A percentile compares a stretch with the other conserved stretches of the same genome.
Evolutionary conservation across 2,797 vertebrate species (phyloP).

Genomic region (Oreortyx pictus): DNA sequence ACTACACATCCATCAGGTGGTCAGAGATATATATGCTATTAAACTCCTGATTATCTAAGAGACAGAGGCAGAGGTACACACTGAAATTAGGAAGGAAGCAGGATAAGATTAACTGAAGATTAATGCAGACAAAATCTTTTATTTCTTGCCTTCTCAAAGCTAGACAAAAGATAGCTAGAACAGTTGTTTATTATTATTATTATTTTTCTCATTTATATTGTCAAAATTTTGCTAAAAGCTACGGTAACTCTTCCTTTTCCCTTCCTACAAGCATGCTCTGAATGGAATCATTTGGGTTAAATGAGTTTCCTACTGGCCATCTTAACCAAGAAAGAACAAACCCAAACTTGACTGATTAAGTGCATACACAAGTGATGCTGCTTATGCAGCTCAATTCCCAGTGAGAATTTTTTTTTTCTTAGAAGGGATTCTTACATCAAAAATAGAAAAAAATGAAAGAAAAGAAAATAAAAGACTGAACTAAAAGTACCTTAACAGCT

Average conservation of each 20-base stretch:
- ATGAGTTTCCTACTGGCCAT: background rate
- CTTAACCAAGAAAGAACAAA: background rate
- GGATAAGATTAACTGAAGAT: background rate
- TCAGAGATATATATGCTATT: background rate
- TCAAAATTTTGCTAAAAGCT: background rate
- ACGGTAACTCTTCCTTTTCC: background rate
- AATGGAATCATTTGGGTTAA: background rate
- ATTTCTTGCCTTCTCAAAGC: background rate
- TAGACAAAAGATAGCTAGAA: background rate
- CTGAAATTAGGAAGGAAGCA: background rate
- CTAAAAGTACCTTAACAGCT: background rate
- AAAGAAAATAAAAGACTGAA: background rate
- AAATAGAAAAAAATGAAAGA: background rate
- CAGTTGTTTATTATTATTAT: accelerated
- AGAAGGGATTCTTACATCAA: background rate
- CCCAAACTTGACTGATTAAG: background rate
- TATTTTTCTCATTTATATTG: background rate
- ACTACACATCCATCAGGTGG: too few species aligned
- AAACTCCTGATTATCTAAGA: background rate
- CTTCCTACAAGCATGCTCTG: background rate
- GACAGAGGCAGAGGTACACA: background rate
- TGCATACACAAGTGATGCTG: background rate
- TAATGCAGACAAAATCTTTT: background rate
- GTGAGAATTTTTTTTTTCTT: background rate
- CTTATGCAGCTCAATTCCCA: background rate